Base-by-base conservation (phyloP, 2,797 vertebrate species). In the Orientallactaga sibirica region DNA sequence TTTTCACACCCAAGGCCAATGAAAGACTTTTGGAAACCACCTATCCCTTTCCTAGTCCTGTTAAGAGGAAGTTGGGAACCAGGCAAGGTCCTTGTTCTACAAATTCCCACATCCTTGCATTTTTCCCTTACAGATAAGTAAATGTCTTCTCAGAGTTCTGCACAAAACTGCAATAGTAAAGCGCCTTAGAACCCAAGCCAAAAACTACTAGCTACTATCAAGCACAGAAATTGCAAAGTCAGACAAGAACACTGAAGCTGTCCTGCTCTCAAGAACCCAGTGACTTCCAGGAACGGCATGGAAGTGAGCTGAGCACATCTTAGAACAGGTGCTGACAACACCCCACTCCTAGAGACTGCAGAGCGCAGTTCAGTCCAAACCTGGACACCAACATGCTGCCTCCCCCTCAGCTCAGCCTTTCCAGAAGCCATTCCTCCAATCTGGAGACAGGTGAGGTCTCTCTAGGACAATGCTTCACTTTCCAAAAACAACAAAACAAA, bases 51-150 rank as follows among this genome's bases (percentile, higher is more conserved):
- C 43, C 52, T 12, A 2, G 7, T 2, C 4, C 33, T 48, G 3
- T 48, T 0, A 0, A 41, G 19, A 88, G 22, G 11, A 68, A 11
- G n/a, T 0, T 3, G 29, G 14, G 24, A 7, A 41, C 66, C 2
- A 33, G 33, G 81, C 27, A 64, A 52, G 64, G 55, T 79, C 55
- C 66, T n/a, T 37, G 29, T 25, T 33, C 82, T 33, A 71, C 66
- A 55, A 74, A 74, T 61, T 3, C 19, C 5, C 10, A 58, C 20
- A 70, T 7, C 83, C 74, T 48, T 75, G 1, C 55, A 76, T 66
- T 71, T 76, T 82, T 76, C 78, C 61, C 86, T 70, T 75, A 76
- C 67, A 88, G 33, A 66, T 48, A 61, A 71, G 61, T 25, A 58
- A 0, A 22, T 0, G 14, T 20, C 9, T 71, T 76, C 84, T 62